These are phyloP conservation scores for Sciaenops ocellatus DNA, from an alignment of 2,797 vertebrate genomes.

Conservation along the genomic window DNA sequence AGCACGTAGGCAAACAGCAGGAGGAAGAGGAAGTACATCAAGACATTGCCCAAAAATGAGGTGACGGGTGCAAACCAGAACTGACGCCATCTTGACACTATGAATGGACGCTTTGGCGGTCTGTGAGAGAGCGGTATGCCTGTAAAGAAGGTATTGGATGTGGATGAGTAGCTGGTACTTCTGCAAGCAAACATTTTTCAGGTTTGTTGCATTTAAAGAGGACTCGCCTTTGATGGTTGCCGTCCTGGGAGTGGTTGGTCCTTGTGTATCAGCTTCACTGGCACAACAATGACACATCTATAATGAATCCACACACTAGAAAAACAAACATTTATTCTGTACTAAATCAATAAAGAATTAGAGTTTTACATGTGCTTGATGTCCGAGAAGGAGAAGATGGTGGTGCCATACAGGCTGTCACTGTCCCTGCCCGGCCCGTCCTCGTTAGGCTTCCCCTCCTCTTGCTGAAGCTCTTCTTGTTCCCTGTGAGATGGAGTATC, in stretches of 20 bases:
- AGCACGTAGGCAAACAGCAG: constrained; percentile 91
- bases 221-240: constrained; percentile 58
- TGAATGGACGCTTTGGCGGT: constrained; percentile 69
- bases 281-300: constrained; percentile 33
- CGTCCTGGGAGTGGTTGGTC: constrained; percentile 7
- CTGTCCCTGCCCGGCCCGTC: constrained; percentile 62
- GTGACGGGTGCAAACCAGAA: constrained; percentile 94
- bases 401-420: constrained; percentile 83
- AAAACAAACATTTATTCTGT: not conserved
- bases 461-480: constrained; percentile 62
- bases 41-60: constrained; percentile 90
- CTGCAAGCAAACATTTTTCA: not conserved
- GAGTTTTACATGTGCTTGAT: constrained; percentile 83
- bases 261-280: constrained; percentile 69
- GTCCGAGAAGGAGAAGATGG: constrained; percentile 85
- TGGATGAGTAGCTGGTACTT: not conserved
- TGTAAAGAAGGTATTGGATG: constrained; percentile 8
- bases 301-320: not conserved
- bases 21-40: constrained; percentile 95
- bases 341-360: not conserved
- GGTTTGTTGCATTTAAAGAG: not conserved
- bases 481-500: constrained; percentile 48
- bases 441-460: constrained; percentile 58
- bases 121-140: constrained; percentile 31
- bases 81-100: constrained; percentile 87